phyloP scores from a whole-genome alignment of 2,113 vertebrate genomes.

The Corydoras maculifer region DNA sequence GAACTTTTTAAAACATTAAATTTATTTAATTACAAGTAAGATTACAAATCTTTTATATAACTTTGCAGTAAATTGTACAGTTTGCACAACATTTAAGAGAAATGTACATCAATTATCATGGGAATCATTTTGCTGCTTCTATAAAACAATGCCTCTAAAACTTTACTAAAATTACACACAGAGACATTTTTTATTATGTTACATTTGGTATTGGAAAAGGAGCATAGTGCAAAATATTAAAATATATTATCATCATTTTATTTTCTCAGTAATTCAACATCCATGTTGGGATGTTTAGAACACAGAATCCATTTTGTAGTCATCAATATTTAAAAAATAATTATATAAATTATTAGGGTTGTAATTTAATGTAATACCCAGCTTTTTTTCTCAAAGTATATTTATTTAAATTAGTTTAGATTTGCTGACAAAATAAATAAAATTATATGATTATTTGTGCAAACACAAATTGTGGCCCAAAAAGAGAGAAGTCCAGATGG shows the following conservation, averaged over 20 bases:
- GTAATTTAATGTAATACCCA: too few relatives aligned
- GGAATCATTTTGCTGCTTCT: neutral
- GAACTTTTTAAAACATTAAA: neutral
- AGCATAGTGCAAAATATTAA: constrained; percentile 44
- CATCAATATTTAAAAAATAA: too few relatives aligned
- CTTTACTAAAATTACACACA: constrained; percentile 27
- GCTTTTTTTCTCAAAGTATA: too few relatives aligned
- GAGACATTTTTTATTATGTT: constrained; percentile 33
- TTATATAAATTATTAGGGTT: too few relatives aligned
- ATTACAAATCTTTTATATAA: constrained; percentile 3
- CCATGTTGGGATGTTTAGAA: neutral
- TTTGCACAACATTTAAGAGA: constrained; percentile 41
- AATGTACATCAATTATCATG: constrained; percentile 36
- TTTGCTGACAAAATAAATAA: too few relatives aligned
- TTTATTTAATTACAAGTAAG: neutral
- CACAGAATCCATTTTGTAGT: too few relatives aligned
- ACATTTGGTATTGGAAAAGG: constrained; percentile 48
- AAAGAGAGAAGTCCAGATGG: too few relatives aligned
- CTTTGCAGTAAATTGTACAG: constrained; percentile 27
- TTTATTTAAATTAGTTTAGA: too few relatives aligned
- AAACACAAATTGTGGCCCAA: too few relatives aligned
- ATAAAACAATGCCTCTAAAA: constrained; percentile 7
- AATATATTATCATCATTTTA: constrained; percentile 48
- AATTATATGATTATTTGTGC: too few relatives aligned
- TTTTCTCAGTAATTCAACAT: neutral